phyloP scores from a whole-genome alignment of 2,113 vertebrate genomes.

The Aphelocoma coerulescens region DNA sequence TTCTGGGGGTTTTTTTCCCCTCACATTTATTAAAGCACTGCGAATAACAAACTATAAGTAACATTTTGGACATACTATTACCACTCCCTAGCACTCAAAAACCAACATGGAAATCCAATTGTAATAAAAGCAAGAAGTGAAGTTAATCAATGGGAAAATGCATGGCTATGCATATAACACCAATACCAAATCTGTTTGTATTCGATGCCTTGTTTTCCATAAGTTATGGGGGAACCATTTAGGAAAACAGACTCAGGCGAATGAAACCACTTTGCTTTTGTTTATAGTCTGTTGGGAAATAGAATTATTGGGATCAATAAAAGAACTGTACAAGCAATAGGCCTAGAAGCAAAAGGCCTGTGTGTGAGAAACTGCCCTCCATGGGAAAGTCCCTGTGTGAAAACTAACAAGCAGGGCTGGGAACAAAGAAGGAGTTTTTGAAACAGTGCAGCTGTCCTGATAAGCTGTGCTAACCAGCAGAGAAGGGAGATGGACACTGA shows the following conservation, averaged over 20 bases:
- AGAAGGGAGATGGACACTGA: too few relatives aligned
- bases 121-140: background rate
- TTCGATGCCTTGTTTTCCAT: background rate
- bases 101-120: background rate
- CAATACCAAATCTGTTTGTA: background rate
- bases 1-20: background rate
- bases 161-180: background rate
- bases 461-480: too few relatives aligned
- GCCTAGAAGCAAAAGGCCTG: too few relatives aligned
- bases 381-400: too few relatives aligned
- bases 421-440: too few relatives aligned
- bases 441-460: too few relatives aligned
- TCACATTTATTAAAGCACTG: background rate
- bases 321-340: too few relatives aligned
- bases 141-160: background rate
- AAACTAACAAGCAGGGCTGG: too few relatives aligned
- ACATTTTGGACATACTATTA: background rate
- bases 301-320: too few relatives aligned
- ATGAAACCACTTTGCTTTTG: background rate
- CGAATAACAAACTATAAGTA: background rate
- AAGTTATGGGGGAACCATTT: background rate
- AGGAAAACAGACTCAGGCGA: background rate
- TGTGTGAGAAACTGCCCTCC: too few relatives aligned
- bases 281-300: too few relatives aligned
- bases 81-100: background rate